Evolutionary conservation across 2,113 vertebrate species (phyloP).

Genomic region (Cichladusa arquata): DNA sequence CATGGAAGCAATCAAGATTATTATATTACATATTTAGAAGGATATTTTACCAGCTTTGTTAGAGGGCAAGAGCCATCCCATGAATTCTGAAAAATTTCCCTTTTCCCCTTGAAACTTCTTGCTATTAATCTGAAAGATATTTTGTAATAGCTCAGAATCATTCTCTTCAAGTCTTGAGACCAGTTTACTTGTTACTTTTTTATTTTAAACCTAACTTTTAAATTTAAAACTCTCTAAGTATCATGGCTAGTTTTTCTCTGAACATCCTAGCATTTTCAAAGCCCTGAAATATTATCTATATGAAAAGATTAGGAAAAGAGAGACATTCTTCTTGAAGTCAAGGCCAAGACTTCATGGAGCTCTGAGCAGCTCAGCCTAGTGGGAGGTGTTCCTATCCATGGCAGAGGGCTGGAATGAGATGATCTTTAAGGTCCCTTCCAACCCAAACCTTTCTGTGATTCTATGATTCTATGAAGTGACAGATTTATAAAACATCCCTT

Average conservation of each 20-base stretch:
- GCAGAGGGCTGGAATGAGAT: not conserved
- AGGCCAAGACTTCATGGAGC: not conserved
- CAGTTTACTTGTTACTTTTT: not conserved
- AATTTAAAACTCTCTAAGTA: not conserved
- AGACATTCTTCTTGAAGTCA: not conserved
- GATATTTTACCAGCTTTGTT: not conserved
- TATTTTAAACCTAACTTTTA: not conserved
- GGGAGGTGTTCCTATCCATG: not conserved
- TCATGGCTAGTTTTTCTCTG: not conserved
- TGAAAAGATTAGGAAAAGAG: not conserved
- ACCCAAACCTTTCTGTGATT: not conserved
- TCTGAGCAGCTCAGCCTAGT: not conserved
- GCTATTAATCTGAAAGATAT: not conserved
- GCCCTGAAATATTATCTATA: not conserved
- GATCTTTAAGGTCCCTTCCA: not conserved
- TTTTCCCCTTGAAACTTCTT: not conserved
- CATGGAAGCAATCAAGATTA: not conserved
- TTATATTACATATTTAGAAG: not conserved
- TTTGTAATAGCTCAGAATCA: not conserved
- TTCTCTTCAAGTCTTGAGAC: not conserved
- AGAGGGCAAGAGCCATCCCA: not conserved
- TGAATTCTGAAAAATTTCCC: not conserved
- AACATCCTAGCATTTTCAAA: not conserved
- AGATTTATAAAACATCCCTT: not conserved
- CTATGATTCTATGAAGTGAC: not conserved